Base-by-base conservation (phyloP, 2,113 vertebrate species). In the Garra rufa region DNA sequence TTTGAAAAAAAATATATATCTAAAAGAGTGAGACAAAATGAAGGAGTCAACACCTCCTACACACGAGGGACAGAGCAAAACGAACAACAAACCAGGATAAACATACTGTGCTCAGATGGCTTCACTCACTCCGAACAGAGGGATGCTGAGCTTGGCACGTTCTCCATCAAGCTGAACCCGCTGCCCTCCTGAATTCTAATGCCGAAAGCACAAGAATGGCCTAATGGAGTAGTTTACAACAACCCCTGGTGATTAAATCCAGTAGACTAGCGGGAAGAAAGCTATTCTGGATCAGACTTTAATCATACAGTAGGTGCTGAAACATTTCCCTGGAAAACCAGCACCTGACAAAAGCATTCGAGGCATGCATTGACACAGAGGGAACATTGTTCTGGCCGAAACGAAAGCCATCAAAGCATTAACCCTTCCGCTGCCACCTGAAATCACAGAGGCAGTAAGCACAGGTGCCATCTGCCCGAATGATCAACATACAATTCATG, bases 331-430 rank as follows among this genome's bases (percentile, higher is more conserved):
- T 86, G 85, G 87, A 90, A 86, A 87, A 82, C 84, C 89, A 87
- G 89, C 85, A 85, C 90, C 91, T 90, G 89, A 91, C 88, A 89
- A 89, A 91, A 81, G 89, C 87, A 91, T 89, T 79, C 52, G 41
- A 83, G 89, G 83, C 85, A 91, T 90, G 87, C 87, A 86, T n/a
- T n/a, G 84, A 67, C 59, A 84, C 67, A 80, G 63, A 30, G 34
- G 75, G 57, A 83, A 69, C 52, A 87, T 69, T 89, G 85, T 88
- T 85, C 30, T 73, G 10, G 44, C 14, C 6, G n/a, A 57, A 67
- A 46, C 19, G 26, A 86, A 79, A 48, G 28, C 9, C 52, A 70
- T 65, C 52, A 73, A 50, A 81, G 26, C 78, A 82, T 84, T 76
- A 71, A 83, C 85, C 81, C 74, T 70, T 84, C 38, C 21, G n/a